Base-by-base conservation (phyloP, 2,797 vertebrate genomes). In the Anguilla megastoma region DNA sequence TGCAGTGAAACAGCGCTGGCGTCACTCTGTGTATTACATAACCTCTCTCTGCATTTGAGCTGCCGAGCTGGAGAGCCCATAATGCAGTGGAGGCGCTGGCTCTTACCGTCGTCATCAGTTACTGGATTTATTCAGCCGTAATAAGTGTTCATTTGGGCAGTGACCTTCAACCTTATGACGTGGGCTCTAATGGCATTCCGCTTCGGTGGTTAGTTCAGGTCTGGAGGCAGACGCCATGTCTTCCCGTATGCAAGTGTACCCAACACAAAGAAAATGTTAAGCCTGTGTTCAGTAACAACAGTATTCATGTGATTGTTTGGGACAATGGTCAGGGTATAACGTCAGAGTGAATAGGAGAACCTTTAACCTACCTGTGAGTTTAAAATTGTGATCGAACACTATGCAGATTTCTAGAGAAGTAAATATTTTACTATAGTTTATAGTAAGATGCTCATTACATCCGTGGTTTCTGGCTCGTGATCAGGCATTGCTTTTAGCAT, bases 31-130 rank as follows among this genome's bases (percentile, higher is more conserved):
- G 48, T 48, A 14, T 85, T 88, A 76, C 27, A 83, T 85, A 76
- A 88, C 41, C 24, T 66, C 66, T 21, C 66, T 21, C 66, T 63
- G 54, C 27, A n/a, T 85, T 50, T 85, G 76, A 85, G 63, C 84
- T 48, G 74, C 87, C 14, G 52, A 4, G 50, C 69, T 14, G 84
- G 54, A 79, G 52, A 79, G 71, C 84, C 84, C 41, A 16, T 88
- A 79, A 85, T 85, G 50, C 79, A 80, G 80, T 63, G 45, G 69
- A 85, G 83, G 33, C 85, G 74, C 85, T 71, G 83, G 87, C 84
- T 85, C 85, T 79, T 85, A 18, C 83, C 76, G 71, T 36, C 56
- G 80, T 85, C 87, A 88, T 69, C 66, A 21, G 84, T 76, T 85
- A 85, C 41, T 24, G 41, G 71, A 85, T 88, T 79, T 88, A 79